Evolutionary conservation across 1,140 invertebrate genomes (phyloP), one percentile per base, ranked within the genome.

Genomic region (Probaryconus sp.): DNA sequence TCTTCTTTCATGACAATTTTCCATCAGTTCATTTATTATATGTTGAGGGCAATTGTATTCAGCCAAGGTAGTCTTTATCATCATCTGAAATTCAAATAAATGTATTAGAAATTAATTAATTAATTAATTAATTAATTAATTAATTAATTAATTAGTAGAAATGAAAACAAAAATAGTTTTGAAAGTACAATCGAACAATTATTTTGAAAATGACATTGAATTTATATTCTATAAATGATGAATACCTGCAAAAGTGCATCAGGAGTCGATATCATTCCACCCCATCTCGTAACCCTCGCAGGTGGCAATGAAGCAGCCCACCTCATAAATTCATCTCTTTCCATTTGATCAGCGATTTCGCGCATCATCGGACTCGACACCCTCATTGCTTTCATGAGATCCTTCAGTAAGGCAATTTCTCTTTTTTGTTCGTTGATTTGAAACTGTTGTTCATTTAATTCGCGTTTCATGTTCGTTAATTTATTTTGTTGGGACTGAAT

Each of bases 211-310:
- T 26, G 64, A 45, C 1, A 65, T 13, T 4, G 21, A 4, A 24
- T 4, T 24, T 24, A 24, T 24, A 24, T 24, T 4, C 21, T 24
- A 47, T 4, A 18, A 40, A 18, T 40, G 20, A 40, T 16, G 1
- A 28, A 47, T 84, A 96, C 94, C 91, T 98, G 96, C 72, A 98
- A 88, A 24, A 95, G 91, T 85, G 95, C 94, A 89, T 98, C 97
- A 2, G 97, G 97, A 1, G 97, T 98, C 10, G 96, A 97, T 56
- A 98, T 98, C 95, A 98, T 98, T 48, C 97, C 97, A 48, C 97
- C 97, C 97, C 97, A 99, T 45, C 97, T 89, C 1, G 95, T 97
- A 17, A 98, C 96, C 72, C 96, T 88, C 1, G 97, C 97, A 42
- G 95, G 88, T 9, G 94, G 91, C 13, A 98, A 86, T 1, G 94